Evolutionary conservation across 2,113 vertebrate species (phyloP), one percentile per base, ranked within the genome.

Genomic region (Pachypanchax playfairii): DNA sequence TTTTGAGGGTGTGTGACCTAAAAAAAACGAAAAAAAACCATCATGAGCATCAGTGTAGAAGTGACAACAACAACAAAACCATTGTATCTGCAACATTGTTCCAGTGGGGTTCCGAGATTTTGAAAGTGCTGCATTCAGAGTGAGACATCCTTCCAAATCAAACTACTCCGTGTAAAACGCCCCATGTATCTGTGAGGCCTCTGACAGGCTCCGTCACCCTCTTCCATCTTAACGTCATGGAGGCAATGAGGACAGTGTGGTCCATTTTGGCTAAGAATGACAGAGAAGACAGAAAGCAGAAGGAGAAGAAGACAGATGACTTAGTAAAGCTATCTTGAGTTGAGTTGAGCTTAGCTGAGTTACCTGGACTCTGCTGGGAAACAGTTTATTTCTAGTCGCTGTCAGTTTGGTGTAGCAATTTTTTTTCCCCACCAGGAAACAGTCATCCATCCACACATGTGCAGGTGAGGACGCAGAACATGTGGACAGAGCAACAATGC

Each of bases 1-100:
- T 80, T 88, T 75, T 65, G 81, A 84, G 88, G 85, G 85, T 75
- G 86, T 89, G 85, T 79, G 89, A 88, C 79, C 62, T 82, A 77
- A 87, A 73, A 77, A 83, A 88, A 79, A 86, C 80, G 80, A 76
- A 83, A 80, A 87, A 87, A 77, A 80, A 76, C 82, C 39, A 75
- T 73, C 70, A 67, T 26, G 52, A 70, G 72, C 75, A 78, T 77
- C 75, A 76, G 82, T 68, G 67, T 74, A 77, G 70, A 77, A 35
- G 70, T 61, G 58, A 73, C 50, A 80, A 75, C 74, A 80, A 70
- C 70, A 86, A 77, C 73, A 80, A 77, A 76, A 75, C 62, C 82
- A 84, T 83, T 75, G 80, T 78, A 75, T 77, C 79, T 67, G 74
- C 81, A 84, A 85, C 80, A 79, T 90, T 89, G 84, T 86, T 88